These are phyloP conservation scores for Mesodorylaimus sp. DNA, from an alignment of 2,888 invertebrate species.

Conservation along the genomic window DNA sequence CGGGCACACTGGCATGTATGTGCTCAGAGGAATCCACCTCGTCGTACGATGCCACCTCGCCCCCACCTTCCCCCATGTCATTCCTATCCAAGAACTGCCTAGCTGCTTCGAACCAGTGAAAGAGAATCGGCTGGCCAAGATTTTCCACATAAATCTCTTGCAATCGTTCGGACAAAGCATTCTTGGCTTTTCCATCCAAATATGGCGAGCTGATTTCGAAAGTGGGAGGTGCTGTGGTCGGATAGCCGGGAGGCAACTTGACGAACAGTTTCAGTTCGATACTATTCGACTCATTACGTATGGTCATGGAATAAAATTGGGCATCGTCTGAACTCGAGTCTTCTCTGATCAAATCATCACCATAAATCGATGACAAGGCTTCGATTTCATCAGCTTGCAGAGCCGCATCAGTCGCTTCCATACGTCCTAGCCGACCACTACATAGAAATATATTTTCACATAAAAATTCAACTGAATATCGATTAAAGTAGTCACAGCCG, in stretches of 20 bases:
- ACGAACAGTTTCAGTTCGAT: background rate
- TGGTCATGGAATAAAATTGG: too few species aligned
- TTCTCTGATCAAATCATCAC: background rate
- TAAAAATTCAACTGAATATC: too few species aligned
- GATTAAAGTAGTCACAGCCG: too few species aligned
- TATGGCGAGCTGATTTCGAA: constrained; percentile 1
- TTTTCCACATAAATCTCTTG: constrained; percentile 2
- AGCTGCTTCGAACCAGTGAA: background rate
- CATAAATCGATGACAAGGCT: background rate
- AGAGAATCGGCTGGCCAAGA: background rate
- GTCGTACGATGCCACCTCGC: too few species aligned
- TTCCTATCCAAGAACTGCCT: background rate
- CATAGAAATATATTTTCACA: too few species aligned
- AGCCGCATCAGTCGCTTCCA: constrained; percentile 11
- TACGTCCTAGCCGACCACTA: too few species aligned
- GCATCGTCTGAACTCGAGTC: too few species aligned
- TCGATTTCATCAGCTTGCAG: background rate
- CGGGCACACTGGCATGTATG: background rate
- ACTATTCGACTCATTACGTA: background rate
- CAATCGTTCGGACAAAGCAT: background rate
- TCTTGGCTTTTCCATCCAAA: background rate
- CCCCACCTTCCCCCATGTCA: too few species aligned
- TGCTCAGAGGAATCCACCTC: too few species aligned
- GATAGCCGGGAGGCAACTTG: background rate
- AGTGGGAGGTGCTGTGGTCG: background rate